Conservation (phyloP, 2,797 vertebrate genomes). For the Eulemur albifrons region DNA sequence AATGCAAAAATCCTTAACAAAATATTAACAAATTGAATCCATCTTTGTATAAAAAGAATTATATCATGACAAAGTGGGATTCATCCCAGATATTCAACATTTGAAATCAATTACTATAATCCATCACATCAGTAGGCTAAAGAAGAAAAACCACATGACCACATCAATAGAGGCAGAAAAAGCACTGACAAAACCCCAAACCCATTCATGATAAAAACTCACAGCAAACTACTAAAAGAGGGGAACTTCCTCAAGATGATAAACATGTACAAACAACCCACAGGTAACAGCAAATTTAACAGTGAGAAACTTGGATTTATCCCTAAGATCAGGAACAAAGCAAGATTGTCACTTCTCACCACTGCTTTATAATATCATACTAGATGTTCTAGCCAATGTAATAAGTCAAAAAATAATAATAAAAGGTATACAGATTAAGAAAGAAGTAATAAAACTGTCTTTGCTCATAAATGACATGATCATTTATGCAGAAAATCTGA, state of each 20-base stretch:
- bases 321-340: not conserved
- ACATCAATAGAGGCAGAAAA: not conserved
- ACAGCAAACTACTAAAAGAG: not conserved
- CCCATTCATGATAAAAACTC: not conserved
- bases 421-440: not conserved
- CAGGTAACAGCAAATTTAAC: not conserved
- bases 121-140: not conserved
- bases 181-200: not conserved
- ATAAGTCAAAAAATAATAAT: not conserved
- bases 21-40: not conserved
- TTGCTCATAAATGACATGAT: not conserved
- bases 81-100: not conserved
- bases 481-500: not conserved
- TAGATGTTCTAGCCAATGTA: not conserved
- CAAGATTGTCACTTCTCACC: not conserved
- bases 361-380: not conserved
- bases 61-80: not conserved
- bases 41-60: not conserved
- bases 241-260: not conserved
- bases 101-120: not conserved
- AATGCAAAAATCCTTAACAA: not conserved
- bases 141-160: not conserved
- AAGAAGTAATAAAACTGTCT: not conserved
- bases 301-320: not conserved
- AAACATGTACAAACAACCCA: not conserved